Evolutionary conservation across 1,140 invertebrate species (phyloP).

Genomic region (Leptinotarsa texana): DNA sequence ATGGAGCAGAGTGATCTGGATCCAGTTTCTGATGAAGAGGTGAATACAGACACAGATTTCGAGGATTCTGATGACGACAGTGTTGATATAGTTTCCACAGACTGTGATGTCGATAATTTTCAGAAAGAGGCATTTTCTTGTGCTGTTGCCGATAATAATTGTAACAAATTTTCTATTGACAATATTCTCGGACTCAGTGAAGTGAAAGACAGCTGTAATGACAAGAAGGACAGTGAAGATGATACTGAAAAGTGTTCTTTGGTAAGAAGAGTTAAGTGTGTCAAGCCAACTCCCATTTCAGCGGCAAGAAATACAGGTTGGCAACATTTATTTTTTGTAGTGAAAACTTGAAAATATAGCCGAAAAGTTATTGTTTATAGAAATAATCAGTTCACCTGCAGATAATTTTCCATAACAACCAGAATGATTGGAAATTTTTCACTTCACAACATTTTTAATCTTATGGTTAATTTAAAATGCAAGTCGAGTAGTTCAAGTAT

Average conservation of each 20-base stretch:
- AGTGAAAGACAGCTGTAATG: conserved; percentile 12
- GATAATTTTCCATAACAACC: too few species aligned
- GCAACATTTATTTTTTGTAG: not conserved
- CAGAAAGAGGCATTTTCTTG: not conserved
- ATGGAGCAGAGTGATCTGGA: conserved; percentile 1
- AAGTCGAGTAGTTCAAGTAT: too few species aligned
- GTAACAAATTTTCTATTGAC: conserved; percentile 26
- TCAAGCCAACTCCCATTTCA: conserved; percentile 27
- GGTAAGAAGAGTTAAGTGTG: conserved; percentile 11
- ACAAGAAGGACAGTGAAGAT: not conserved
- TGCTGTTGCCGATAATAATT: conserved; percentile 11
- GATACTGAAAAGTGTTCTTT: conserved; percentile 2
- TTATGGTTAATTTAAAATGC: too few species aligned
- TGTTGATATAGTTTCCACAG: conserved; percentile 26
- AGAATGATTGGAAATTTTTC: too few species aligned
- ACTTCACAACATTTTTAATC: too few species aligned
- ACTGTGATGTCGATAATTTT: conserved; percentile 16
- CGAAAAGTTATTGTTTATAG: too few species aligned
- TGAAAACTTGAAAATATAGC: too few species aligned
- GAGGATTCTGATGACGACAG: conserved; percentile 17
- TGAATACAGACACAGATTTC: conserved; percentile 16
- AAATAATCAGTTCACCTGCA: too few species aligned
- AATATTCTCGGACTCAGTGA: conserved; percentile 21
- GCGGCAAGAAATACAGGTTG: conserved; percentile 16
- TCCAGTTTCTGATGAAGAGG: conserved; percentile 17